phyloP scores from a whole-genome alignment of 1,140 invertebrate species.

The Hylaeus volcanicus region DNA sequence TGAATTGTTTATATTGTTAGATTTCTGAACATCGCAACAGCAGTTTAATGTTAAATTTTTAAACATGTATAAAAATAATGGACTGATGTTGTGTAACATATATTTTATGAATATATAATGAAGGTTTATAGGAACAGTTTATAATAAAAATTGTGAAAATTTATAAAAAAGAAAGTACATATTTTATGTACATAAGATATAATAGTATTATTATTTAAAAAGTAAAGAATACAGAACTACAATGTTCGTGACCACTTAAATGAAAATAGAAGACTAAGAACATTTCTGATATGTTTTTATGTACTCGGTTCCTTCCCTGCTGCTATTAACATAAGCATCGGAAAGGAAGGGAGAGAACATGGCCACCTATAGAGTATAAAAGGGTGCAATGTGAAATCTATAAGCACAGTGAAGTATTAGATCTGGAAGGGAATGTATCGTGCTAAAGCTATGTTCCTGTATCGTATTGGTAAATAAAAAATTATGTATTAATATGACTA shows the following conservation, averaged over 20 bases:
- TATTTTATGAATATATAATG: not conserved
- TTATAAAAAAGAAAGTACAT: not conserved
- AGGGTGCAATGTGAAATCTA: conserved; percentile 57
- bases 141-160: not conserved
- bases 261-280: conserved; percentile 13
- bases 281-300: not conserved
- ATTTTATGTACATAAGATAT: not conserved
- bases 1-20: not conserved
- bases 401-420: conserved; percentile 65
- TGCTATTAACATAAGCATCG: conserved; percentile 39
- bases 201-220: not conserved
- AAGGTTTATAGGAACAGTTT: not conserved
- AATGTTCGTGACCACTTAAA: not conserved
- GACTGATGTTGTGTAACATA: not conserved
- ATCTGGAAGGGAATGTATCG: conserved; percentile 64
- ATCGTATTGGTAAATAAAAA: conserved; percentile 67
- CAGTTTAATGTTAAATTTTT: not conserved
- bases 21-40: not conserved
- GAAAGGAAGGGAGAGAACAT: conserved; percentile 65
- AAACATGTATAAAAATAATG: not conserved
- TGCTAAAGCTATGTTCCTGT: conserved; percentile 46
- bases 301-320: conserved; percentile 7
- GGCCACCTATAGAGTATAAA: conserved; percentile 74
- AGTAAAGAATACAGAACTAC: conserved; percentile 3
- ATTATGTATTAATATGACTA: conserved; percentile 9